Percentiles rank a stretch among this genome's conserved stretches.
Evolutionary conservation across 2,797 vertebrate species (phyloP).

Genomic region (Ataeniobius toweri): DNA sequence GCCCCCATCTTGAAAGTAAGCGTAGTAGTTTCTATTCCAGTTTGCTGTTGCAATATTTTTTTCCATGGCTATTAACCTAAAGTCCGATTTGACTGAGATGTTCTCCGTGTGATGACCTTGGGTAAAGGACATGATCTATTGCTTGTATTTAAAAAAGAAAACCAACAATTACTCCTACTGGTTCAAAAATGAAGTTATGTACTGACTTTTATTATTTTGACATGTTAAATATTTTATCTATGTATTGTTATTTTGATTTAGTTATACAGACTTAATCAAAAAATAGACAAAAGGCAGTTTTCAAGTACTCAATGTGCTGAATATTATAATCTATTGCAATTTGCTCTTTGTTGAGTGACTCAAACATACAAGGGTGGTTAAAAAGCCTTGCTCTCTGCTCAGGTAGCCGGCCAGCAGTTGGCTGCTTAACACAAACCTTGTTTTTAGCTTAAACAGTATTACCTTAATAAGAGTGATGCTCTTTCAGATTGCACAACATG

Average conservation of each 20-base stretch:
- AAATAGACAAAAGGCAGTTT: background rate
- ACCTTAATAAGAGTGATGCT: background rate
- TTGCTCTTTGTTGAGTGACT: background rate
- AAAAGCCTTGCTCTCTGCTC: conserved; percentile 24
- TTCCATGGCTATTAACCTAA: background rate
- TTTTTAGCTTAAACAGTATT: background rate
- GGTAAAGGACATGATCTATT: background rate
- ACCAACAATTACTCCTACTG: background rate
- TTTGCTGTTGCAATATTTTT: background rate
- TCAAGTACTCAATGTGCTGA: background rate
- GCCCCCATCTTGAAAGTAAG: no score
- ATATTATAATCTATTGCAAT: background rate
- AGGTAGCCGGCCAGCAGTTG: conserved; percentile 4
- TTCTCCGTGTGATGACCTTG: background rate
- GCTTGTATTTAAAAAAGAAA: background rate
- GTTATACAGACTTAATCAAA: background rate
- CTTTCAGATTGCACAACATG: background rate
- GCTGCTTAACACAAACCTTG: background rate
- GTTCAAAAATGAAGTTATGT: background rate
- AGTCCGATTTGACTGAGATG: background rate
- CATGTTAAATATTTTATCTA: background rate
- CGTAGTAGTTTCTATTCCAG: background rate
- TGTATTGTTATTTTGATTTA: background rate
- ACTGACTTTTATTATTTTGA: background rate
- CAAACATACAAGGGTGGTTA: background rate